Base-by-base conservation (phyloP, 2,797 vertebrate species). In the Gila robusta region DNA sequence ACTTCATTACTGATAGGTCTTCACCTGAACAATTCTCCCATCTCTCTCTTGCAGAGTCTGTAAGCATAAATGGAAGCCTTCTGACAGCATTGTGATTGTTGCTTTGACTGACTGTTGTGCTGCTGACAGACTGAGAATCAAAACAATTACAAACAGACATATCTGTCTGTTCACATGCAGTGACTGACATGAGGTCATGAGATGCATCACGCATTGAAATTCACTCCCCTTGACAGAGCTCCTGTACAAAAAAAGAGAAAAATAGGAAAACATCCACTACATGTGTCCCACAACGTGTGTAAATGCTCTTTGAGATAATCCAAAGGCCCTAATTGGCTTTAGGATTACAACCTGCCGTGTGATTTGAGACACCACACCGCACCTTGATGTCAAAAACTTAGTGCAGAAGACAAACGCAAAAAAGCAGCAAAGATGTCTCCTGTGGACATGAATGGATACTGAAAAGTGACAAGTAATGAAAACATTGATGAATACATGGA, bases 401-500 rank as follows among this genome's bases (percentile, higher is more conserved):
- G 52, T 12, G 16, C 56, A 17, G 19, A 28, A 54, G 44, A 66
- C 21, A 83, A 49, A 49, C 56, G 19, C 8, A 35, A 32, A 62
- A 77, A 76, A 66, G 21, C 49, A 47, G 69, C 23, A 64, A 52
- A 74, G 14, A 86, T 74, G 84, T 74, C 84, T 81, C 32, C 28
- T 6, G 32, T 47, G 56, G 78, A 81, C 69, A 86, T 86, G 84
- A 86, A 81, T 52, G 84, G 84, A 86, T 86, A 74, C 28, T 86
- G 84, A 78, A 86, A 86, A 81, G 74, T 86, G 70, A 80, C 41
- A 28, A 86, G 84, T 66, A 84, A 81, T 81, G 81, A 84, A 73
- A 89, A 89, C 70, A 77, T 85, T 82, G 85, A 84, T 67, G 71
- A 89, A 64, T 84, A 87, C 70, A 87, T 87, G 86, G 76, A 84